These are phyloP conservation scores for Microcebus jonahi DNA, from an alignment of 2,113 vertebrate species.

Conservation along the genomic window DNA sequence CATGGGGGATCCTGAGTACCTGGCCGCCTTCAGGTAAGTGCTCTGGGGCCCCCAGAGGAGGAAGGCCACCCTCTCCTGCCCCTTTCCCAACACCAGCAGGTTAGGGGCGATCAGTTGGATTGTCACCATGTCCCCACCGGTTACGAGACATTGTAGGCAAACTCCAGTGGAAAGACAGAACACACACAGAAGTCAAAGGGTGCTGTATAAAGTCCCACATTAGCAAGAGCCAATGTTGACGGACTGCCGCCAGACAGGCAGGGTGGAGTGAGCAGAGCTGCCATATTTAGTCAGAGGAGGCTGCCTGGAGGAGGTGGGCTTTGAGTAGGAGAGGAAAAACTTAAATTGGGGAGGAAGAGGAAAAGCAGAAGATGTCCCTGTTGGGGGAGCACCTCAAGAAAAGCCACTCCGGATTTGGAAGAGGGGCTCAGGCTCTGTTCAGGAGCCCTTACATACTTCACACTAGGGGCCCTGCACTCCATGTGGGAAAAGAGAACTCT, in stretches of 20 bases:
- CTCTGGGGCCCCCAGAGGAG: not conserved
- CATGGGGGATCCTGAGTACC: slow-evolving; percentile 96
- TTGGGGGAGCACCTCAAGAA: not conserved
- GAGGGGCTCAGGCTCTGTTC: not conserved
- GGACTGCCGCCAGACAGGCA: not conserved
- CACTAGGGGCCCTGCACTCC: not conserved
- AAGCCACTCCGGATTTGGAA: not conserved
- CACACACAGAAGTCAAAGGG: not conserved
- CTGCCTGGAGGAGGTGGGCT: not conserved
- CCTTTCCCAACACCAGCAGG: not conserved
- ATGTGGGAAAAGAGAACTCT: not conserved
- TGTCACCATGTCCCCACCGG: not conserved
- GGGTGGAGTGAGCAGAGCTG: not conserved
- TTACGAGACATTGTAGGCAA: not conserved
- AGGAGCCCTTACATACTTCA: not conserved
- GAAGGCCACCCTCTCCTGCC: not conserved
- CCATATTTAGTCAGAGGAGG: not conserved
- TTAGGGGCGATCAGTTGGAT: not conserved
- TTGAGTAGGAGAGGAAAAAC: not conserved
- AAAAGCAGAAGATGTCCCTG: not conserved
- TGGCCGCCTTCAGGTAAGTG: slow-evolving; percentile 95
- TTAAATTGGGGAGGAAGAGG: not conserved
- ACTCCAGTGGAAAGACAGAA: not conserved
- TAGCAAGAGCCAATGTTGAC: not conserved
- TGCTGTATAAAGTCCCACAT: not conserved